A percentile compares a stretch with the other conserved stretches of the same genome.
These are phyloP conservation scores for Sphaerophoria taeniata DNA, from an alignment of 2,888 invertebrate genomes.

Conservation along the genomic window DNA sequence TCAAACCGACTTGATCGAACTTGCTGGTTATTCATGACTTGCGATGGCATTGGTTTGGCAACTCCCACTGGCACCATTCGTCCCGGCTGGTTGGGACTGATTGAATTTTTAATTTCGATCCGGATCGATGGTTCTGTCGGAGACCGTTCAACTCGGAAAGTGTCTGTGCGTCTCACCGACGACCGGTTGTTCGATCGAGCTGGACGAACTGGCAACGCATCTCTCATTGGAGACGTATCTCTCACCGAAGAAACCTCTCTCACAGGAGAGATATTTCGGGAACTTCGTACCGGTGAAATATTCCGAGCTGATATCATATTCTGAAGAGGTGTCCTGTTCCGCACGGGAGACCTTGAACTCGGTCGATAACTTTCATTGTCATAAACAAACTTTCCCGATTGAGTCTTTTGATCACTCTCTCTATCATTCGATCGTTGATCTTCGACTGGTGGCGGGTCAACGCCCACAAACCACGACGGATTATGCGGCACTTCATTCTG, in stretches of 20 bases:
- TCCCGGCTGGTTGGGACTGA: conserved; percentile 80
- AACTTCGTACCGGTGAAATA: conserved; percentile 72
- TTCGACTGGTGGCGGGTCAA: conserved; percentile 76
- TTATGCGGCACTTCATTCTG: conserved; percentile 80
- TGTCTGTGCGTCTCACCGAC: conserved; percentile 65
- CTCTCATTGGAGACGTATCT: conserved; percentile 77
- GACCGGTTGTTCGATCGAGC: conserved; percentile 65
- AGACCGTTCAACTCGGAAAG: conserved; percentile 75
- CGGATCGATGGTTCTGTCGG: conserved; percentile 78
- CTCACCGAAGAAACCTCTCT: conserved; percentile 78
- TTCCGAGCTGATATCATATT: conserved; percentile 48
- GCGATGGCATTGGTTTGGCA: conserved; percentile 81
- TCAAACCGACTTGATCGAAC: neutral
- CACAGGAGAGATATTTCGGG: conserved; percentile 75
- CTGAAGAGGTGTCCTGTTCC: conserved; percentile 75
- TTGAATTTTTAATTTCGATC: conserved; percentile 82
- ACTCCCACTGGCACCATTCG: conserved; percentile 82
- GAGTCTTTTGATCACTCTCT: conserved; percentile 76
- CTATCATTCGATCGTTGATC: neutral
- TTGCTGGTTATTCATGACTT: conserved; percentile 1
- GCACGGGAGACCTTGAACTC: conserved; percentile 80
- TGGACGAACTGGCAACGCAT: conserved; percentile 78
- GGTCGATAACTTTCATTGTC: conserved; percentile 82
- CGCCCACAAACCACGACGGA: conserved; percentile 82
- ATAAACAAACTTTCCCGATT: conserved; percentile 79